Base-by-base conservation (phyloP, 1,140 invertebrate species). In the Brachionus manjavacas region DNA sequence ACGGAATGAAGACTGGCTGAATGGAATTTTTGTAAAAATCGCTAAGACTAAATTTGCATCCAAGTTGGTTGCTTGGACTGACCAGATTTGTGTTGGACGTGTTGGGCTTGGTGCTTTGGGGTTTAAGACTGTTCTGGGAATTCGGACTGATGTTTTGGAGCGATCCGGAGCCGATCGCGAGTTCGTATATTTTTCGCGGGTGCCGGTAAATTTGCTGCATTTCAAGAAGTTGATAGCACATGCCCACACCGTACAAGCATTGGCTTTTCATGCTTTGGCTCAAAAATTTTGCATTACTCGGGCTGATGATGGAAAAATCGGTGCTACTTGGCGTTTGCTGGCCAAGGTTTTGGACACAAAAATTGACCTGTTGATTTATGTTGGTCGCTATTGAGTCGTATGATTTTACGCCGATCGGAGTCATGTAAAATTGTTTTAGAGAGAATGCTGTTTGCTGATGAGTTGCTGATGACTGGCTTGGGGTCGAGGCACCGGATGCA, bases 121-220 rank as follows among this genome's bases (percentile, higher is more conserved):
- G 25, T 14, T 49, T 23, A 49, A 25, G 20, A 12, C 52, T 76
- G 20, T 43, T 76, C 12, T 46, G 20, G 4, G 72, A 76, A 49
- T 76, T 76, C 3, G 72, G 72, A 14, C 72, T 76, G 12, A 76
- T 76, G 39, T 76, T 76, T 49, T 76, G 72, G 6, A 49, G 20
- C 46, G 41, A 25, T 23, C 31, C 68, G 4, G 16, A 25, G 16
- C 41, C 41, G 6, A 64, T 81, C 12, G 79, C 79, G 4, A 81
- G 52, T 64, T 81, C 79, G 25, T 81, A 81, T 4, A 81, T 68
- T 68, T 81, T 81, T 64, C 49, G 8, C 8, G 79, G 79, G 35
- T 81, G 52, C 23, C 79, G 49, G 35, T 81, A 81, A 43, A 81
- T 46, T 68, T 81, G 79, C 16, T 81, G 79, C 64, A 64, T 64